Evolutionary conservation across 2,888 invertebrate genomes (phyloP).

Genomic region (Margaritifera margaritifera): DNA sequence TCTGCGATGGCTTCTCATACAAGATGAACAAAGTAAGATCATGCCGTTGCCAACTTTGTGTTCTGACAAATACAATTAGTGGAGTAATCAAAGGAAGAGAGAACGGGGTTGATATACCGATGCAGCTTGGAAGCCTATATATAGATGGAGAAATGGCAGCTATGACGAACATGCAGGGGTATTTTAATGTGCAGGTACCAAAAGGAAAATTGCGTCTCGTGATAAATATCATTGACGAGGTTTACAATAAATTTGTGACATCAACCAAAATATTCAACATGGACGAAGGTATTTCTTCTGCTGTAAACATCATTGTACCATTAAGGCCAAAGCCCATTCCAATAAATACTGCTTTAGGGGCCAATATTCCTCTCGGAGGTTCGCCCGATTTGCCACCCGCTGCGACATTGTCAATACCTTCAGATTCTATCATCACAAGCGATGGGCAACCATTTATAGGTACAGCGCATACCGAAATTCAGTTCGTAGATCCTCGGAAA

Average conservation of each 20-base stretch:
- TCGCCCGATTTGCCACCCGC: conserved; percentile 3
- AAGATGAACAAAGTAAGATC: conserved; percentile 11
- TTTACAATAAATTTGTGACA: conserved; percentile 18
- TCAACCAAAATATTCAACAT: conserved; percentile 18
- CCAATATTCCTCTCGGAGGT: conserved; percentile 13
- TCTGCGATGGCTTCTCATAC: conserved; percentile 22
- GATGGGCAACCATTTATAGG: conserved; percentile 19
- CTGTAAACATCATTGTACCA: conserved; percentile 12
- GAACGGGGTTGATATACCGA: conserved; percentile 13
- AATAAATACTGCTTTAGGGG: conserved; percentile 11
- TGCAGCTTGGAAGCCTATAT: conserved; percentile 15
- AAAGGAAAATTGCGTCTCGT: conserved; percentile 10
- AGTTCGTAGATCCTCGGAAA: conserved; percentile 27
- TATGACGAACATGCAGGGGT: conserved; percentile 18
- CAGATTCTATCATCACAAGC: conserved; percentile 14
- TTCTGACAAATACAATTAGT: conserved; percentile 8
- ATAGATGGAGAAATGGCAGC: conserved; percentile 10
- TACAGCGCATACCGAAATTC: conserved; percentile 15
- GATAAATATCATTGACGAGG: conserved; percentile 14
- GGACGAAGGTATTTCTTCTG: conserved; percentile 6
- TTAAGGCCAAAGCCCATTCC: conserved; percentile 19
- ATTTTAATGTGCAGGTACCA: conserved; percentile 18
- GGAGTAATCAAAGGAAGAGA: conserved; percentile 16
- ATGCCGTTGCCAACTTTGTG: conserved; percentile 16
- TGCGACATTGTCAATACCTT: conserved; percentile 15